phyloP scores from a whole-genome alignment of 2,888 invertebrate genomes.

The Chloromyia formosa region DNA sequence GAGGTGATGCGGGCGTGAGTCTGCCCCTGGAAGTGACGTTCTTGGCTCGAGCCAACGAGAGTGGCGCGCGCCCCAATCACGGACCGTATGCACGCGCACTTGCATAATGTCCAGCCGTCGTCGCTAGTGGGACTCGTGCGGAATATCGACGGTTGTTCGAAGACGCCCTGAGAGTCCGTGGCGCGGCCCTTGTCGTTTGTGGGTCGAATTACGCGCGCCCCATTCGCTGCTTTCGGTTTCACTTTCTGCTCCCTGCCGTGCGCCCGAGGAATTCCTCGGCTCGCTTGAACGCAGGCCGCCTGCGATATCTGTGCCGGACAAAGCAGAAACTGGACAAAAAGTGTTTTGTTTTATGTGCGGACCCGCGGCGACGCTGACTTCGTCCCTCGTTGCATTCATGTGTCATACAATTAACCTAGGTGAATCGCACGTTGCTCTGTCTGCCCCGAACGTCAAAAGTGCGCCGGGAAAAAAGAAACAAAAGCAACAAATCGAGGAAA shows the following conservation, averaged over 20 bases:
- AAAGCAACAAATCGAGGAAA: conserved; percentile 11
- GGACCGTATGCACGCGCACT: conserved; percentile 17
- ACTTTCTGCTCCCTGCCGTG: conserved; percentile 7
- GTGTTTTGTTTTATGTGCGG: conserved; percentile 2
- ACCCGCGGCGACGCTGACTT: conserved; percentile 4
- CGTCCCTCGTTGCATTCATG: conserved; percentile 8
- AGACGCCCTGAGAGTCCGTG: not conserved
- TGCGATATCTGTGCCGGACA: not conserved
- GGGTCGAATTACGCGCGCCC: not conserved
- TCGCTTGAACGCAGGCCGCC: not conserved
- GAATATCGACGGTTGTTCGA: not conserved
- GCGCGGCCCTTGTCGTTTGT: not conserved
- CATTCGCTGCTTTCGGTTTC: not conserved
- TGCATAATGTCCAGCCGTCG: conserved; percentile 14
- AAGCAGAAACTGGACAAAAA: not conserved
- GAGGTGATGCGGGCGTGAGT: not conserved
- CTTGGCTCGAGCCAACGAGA: not conserved
- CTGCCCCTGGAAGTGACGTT: not conserved
- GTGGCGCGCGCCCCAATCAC: not conserved
- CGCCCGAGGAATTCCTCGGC: not conserved
- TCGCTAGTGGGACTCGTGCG: not conserved
- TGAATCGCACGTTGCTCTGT: not conserved
- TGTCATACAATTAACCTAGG: not conserved
- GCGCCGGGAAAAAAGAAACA: not conserved
- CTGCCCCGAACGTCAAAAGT: conserved; percentile 1